phyloP scores from a whole-genome alignment of 1,140 invertebrate genomes.

The Rhizoglyphus robini region DNA sequence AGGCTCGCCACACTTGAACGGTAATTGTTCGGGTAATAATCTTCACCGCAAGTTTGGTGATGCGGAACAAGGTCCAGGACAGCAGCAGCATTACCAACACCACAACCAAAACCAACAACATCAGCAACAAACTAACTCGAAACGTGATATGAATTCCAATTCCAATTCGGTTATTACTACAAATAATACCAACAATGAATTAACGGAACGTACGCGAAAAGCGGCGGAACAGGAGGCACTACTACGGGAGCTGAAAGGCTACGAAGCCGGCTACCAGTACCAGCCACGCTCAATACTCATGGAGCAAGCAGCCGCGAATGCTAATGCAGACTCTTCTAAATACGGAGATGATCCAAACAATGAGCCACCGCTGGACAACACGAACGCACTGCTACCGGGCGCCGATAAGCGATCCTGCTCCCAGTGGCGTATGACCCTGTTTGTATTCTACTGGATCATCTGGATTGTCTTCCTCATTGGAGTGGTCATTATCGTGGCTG shows the following conservation, averaged over 20 bases:
- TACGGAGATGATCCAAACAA: not conserved
- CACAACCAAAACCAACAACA: not conserved
- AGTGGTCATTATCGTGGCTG: conserved; percentile 17
- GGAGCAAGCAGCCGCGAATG: not conserved
- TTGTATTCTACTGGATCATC: conserved; percentile 20
- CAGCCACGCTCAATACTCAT: not conserved
- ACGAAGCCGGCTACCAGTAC: not conserved
- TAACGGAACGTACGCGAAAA: not conserved
- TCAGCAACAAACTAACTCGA: not conserved
- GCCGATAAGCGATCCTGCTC: conserved; percentile 1
- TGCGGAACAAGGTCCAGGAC: not conserved
- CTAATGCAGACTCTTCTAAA: not conserved
- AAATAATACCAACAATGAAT: too few species aligned
- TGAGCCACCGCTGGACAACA: not conserved
- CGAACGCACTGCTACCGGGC: not conserved
- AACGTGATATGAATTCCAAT: not conserved
- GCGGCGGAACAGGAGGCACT: conserved; percentile 1
- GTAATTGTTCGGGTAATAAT: not conserved
- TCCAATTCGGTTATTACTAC: too few species aligned
- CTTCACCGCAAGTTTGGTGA: not conserved
- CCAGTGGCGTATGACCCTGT: conserved; percentile 18
- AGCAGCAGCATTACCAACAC: not conserved
- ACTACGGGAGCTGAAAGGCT: conserved; percentile 9
- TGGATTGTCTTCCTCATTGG: conserved; percentile 16
- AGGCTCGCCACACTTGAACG: not conserved